Percentiles rank a stretch among this genome's conserved stretches.
phyloP scores from a whole-genome alignment of 2,888 invertebrate species.

The Heliconius ethilla region DNA sequence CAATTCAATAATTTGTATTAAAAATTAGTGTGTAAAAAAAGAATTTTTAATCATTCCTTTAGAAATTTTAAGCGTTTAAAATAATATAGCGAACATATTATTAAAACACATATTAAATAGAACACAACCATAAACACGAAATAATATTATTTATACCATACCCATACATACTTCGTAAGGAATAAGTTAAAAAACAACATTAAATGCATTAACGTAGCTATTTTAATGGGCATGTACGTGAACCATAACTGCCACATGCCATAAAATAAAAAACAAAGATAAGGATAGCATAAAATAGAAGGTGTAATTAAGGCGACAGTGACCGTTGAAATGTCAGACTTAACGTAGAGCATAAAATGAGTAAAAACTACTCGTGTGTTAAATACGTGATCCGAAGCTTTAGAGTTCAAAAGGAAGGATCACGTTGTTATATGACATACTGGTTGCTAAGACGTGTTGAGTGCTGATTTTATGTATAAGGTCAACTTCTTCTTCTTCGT shows the following conservation, averaged over 20 bases:
- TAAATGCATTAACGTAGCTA: slow-evolving; percentile 33
- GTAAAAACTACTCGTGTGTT: slow-evolving; percentile 58
- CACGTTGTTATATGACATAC: slow-evolving; percentile 28
- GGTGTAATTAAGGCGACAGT: slow-evolving; percentile 61
- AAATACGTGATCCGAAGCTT: slow-evolving; percentile 47
- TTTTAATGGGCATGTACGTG: slow-evolving; percentile 33
- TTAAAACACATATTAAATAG: no score
- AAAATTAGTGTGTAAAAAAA: no score
- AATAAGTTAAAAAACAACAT: not conserved
- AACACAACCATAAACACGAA: not conserved
- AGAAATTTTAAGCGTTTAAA: not conserved
- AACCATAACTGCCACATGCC: slow-evolving; percentile 34
- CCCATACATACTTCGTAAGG: slow-evolving; percentile 16
- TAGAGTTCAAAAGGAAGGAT: slow-evolving; percentile 32
- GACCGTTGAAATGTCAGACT: slow-evolving; percentile 71
- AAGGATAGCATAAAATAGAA: slow-evolving; percentile 49
- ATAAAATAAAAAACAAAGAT: slow-evolving; percentile 43
- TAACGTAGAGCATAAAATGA: slow-evolving; percentile 57
- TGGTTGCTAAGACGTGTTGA: slow-evolving; percentile 32
- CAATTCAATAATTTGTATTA: no score
- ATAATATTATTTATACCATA: slow-evolving; percentile 4
- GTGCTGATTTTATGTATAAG: slow-evolving; percentile 26
- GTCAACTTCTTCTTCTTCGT: no score
- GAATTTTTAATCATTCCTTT: not conserved
- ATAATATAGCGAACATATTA: not conserved